These are phyloP conservation scores for Ditylenchus weischeri DNA, from an alignment of 2,888 invertebrate genomes.

Conservation along the genomic window DNA sequence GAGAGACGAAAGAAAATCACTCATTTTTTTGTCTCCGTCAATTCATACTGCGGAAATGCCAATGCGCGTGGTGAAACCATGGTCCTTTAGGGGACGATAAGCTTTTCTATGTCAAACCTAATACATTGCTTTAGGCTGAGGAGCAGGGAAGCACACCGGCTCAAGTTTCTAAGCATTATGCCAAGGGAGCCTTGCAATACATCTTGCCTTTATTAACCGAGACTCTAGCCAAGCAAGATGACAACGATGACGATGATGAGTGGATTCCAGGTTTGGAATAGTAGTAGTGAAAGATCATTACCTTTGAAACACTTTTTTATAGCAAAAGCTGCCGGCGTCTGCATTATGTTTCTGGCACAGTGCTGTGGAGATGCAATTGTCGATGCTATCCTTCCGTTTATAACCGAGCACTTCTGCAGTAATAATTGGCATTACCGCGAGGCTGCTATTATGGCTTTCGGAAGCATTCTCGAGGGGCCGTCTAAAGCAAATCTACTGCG, in stretches of 20 bases:
- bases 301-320: too few relatives aligned
- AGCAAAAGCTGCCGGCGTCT: conserved; percentile 96
- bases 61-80: too few relatives aligned
- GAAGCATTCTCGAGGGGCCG: conserved; percentile 83
- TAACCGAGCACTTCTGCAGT: conserved; percentile 86
- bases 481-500: conserved; percentile 82
- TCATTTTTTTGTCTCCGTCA: too few relatives aligned
- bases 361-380: conserved; percentile 91
- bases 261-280: conserved; percentile 76
- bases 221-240: conserved; percentile 86
- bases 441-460: conserved; percentile 98
- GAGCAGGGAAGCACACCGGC: conserved; percentile 91
- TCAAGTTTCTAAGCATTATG: conserved; percentile 88
- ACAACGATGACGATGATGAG: conserved; percentile 94
- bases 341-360: conserved; percentile 90
- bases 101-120: neutral
- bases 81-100: too few relatives aligned
- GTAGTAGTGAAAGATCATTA: too few relatives aligned
- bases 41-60: too few relatives aligned
- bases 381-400: conserved; percentile 90
- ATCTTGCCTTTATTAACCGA: conserved; percentile 89
- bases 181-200: conserved; percentile 92
- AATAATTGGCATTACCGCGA: conserved; percentile 70
- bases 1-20: too few relatives aligned
- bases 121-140: conserved; percentile 66